Conservation (phyloP, 2,888 invertebrate species). For the Scaptomyza parva region DNA sequence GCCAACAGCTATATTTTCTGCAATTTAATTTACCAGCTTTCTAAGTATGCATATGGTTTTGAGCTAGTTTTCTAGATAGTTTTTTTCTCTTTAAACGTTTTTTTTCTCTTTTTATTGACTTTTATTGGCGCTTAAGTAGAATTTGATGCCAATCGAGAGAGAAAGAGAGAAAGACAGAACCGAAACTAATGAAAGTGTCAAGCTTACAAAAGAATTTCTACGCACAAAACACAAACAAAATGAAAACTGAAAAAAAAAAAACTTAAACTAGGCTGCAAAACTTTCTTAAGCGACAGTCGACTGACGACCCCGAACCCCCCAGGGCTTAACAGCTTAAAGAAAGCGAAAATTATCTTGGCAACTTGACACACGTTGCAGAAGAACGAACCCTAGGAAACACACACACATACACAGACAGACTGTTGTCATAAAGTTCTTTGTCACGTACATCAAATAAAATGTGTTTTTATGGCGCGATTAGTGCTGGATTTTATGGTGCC, state of each 20-base stretch:
- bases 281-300: constrained; percentile 45
- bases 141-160: constrained; percentile 66
- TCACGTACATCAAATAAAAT: constrained; percentile 74
- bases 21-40: constrained; percentile 70
- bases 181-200: constrained; percentile 61
- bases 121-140: constrained; percentile 73
- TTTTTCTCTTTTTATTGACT: constrained; percentile 74
- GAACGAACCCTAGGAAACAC: constrained; percentile 25
- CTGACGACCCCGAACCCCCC: constrained; percentile 16
- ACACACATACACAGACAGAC: constrained; percentile 35
- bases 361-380: constrained; percentile 53
- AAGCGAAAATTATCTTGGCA: constrained; percentile 66
- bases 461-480: constrained; percentile 77
- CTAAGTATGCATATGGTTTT: constrained; percentile 57
- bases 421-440: constrained; percentile 65
- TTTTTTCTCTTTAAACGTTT: constrained; percentile 69
- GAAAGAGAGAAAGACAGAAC: background rate
- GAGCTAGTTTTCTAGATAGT: constrained; percentile 68
- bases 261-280: constrained; percentile 50
- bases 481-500: constrained; percentile 63
- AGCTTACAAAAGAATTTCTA: constrained; percentile 31
- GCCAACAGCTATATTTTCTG: constrained; percentile 45
- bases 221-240: constrained; percentile 4
- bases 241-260: background rate
- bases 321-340: constrained; percentile 44